Percentiles rank a stretch among this genome's conserved stretches.
Evolutionary conservation across 1,140 invertebrate species (phyloP).

Genomic region (Megalopta genalis): DNA sequence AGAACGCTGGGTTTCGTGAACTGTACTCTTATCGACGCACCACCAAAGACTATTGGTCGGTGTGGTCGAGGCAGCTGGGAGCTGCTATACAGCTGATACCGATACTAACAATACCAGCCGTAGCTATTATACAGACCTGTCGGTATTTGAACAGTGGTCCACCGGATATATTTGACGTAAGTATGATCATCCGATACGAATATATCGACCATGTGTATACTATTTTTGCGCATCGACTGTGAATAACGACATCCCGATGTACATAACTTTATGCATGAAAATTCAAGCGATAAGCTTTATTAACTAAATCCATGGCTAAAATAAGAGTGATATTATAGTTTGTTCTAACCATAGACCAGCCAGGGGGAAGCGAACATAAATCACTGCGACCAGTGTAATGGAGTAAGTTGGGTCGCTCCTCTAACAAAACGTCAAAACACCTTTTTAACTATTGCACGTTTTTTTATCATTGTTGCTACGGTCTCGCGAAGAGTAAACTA

Average conservation of each 20-base stretch:
- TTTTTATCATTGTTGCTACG: too few species aligned
- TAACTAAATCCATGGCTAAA: too few species aligned
- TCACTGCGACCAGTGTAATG: slow-evolving; percentile 78
- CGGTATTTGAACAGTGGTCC: slow-evolving; percentile 90
- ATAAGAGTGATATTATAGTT: too few species aligned
- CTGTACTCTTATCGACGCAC: slow-evolving; percentile 85
- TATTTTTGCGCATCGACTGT: too few species aligned
- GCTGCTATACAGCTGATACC: slow-evolving; percentile 88
- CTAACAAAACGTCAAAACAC: neutral
- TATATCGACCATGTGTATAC: too few species aligned
- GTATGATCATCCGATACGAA: slow-evolving; percentile 50
- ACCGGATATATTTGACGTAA: slow-evolving; percentile 92
- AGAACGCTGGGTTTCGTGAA: slow-evolving; percentile 86
- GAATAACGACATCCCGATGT: too few species aligned
- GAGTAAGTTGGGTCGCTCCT: slow-evolving; percentile 70
- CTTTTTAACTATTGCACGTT: too few species aligned
- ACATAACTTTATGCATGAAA: too few species aligned
- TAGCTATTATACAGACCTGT: slow-evolving; percentile 90
- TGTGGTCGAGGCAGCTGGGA: slow-evolving; percentile 89
- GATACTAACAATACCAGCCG: slow-evolving; percentile 87
- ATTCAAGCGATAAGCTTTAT: too few species aligned
- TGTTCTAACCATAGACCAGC: slow-evolving; percentile 73
- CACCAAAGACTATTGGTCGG: slow-evolving; percentile 84
- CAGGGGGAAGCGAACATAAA: slow-evolving; percentile 76
- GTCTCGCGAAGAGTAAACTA: too few species aligned